phyloP scores from a whole-genome alignment of 2,797 vertebrate genomes.

The Brachymystax lenok region DNA sequence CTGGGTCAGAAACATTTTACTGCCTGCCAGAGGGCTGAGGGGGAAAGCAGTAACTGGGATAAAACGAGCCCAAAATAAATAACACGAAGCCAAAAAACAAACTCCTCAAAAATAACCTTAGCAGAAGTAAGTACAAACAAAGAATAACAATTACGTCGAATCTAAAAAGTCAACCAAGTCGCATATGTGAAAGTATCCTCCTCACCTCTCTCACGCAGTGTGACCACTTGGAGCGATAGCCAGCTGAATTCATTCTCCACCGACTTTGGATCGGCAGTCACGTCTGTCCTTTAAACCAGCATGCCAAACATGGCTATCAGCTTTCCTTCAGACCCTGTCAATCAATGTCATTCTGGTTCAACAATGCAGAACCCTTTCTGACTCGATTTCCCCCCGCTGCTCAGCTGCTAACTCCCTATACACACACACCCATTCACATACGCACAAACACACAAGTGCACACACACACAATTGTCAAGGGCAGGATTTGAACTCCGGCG shows the following conservation, averaged over 20 bases:
- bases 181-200: constrained; percentile 64
- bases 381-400: constrained; percentile 70
- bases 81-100: constrained; percentile 33
- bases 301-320: constrained; percentile 84
- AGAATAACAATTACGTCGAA: constrained; percentile 55
- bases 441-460: neutral
- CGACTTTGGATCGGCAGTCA: constrained; percentile 77
- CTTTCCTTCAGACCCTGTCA: constrained; percentile 82
- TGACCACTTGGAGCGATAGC: constrained; percentile 71
- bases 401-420: constrained; percentile 55
- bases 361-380: constrained; percentile 82
- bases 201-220: constrained; percentile 52
- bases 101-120: constrained; percentile 44
- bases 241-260: constrained; percentile 77
- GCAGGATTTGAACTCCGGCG: neutral
- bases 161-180: constrained; percentile 66
- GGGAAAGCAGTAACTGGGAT: constrained; percentile 6
- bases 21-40: constrained; percentile 15
- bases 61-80: constrained; percentile 24
- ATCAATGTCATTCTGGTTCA: constrained; percentile 85
- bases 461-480: neutral
- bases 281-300: constrained; percentile 80
- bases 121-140: constrained; percentile 53
- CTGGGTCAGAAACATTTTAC: constrained; percentile 20
- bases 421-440: neutral